Base-by-base conservation (phyloP, 2,113 vertebrate genomes). In the Motacilla alba region DNA sequence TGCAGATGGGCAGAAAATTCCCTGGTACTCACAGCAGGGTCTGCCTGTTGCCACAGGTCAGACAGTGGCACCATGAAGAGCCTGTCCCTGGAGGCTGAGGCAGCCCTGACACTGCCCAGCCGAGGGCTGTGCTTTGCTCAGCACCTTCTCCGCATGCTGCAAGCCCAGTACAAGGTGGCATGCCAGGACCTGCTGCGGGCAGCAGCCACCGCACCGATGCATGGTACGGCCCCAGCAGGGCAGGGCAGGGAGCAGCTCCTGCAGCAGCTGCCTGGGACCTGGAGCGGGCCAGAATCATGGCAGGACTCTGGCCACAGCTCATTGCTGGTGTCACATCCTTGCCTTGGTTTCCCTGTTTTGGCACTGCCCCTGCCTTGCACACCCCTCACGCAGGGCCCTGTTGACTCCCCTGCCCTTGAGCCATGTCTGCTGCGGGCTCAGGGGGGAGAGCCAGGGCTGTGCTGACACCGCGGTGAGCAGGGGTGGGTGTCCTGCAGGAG, bases 101-200 rank as follows among this genome's bases (percentile, higher is more conserved):
- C 93, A 41, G 79, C 80, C 10, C 53, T 11, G 2, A 37, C 55
- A 0, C 35, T 35, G 70, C 59, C 43, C 15, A 90, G 7, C 53
- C 88, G 35, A 37, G 78, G 90, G 7, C 95, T 97, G 44, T 90
- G 94, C 60, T 93, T 98, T 0, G 83, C 98, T 59, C 88, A 83
- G 66, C 96, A 97, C 77, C 98, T 99, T 68, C 96, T 98, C 43
- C 78, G 94, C 3, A 3, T 98, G 90, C 96, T 99, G 53, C 91
- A 97, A 68, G 94, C 97, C 50, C 99, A 99, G 39, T 98, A 98
- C n/a, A 28, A 96, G 14, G 94, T 76, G 3, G 99, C 98, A 1
- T 87, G 87, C 67, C 91, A 24, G 30, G 98, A 99, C 79, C 97
- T 99, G 97, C 97, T 99, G 94, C 96, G 75, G 21, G 98, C 98